A percentile compares a stretch with the other conserved stretches of the same genome.
These are phyloP conservation scores for Napeogenes inachia DNA, from an alignment of 2,888 invertebrate species.

Conservation along the genomic window DNA sequence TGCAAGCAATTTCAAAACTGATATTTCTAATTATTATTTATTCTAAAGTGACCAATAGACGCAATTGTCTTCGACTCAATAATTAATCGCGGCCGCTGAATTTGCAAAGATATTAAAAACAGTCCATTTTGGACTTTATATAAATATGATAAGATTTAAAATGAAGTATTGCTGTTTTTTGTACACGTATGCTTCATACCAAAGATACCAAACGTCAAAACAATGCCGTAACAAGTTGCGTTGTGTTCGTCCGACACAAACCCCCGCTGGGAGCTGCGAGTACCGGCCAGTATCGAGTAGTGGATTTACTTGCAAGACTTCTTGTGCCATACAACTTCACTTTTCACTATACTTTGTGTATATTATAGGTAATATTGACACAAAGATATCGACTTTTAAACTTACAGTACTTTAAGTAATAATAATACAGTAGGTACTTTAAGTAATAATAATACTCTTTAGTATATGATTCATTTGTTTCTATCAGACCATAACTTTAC, in stretches of 20 bases:
- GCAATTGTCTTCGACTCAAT: constrained; percentile 22
- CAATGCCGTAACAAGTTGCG: constrained; percentile 27
- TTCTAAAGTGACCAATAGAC: not conserved
- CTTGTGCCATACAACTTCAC: no score
- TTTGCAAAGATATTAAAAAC: constrained; percentile 8
- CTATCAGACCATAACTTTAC: no score
- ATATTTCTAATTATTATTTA: not conserved
- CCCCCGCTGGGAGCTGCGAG: constrained; percentile 23
- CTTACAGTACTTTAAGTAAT: no score
- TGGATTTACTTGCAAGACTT: not conserved
- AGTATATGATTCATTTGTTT: no score
- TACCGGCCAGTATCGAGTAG: not conserved
- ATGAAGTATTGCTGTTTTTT: not conserved
- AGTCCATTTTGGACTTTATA: constrained; percentile 8
- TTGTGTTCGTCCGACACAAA: constrained; percentile 20
- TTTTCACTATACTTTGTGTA: no score
- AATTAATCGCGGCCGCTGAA: constrained; percentile 30
- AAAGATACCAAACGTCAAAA: constrained; percentile 29
- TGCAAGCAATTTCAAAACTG: not conserved
- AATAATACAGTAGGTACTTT: no score
- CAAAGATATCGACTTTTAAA: no score
- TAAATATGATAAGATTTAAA: constrained; percentile 6
- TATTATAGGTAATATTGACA: no score
- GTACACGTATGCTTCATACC: constrained; percentile 13
- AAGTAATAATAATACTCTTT: no score